Base-by-base conservation (phyloP, 2,797 vertebrate species). In the Pempheris klunzingeri region DNA sequence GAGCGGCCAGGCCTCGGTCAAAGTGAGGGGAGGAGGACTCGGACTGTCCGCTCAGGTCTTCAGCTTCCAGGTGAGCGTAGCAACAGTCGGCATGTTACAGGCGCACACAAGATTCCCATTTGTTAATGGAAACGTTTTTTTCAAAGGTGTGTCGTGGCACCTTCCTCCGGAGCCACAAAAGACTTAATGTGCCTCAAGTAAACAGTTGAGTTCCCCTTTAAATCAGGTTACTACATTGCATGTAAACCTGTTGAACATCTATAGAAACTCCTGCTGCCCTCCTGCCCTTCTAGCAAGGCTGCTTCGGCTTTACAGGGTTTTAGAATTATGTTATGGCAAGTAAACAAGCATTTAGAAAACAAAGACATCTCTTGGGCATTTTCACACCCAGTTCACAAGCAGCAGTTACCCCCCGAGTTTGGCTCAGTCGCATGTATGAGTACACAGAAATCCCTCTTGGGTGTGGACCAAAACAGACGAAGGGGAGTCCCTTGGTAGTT, bases 41-140 rank as follows among this genome's bases (percentile, higher is more conserved):
- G 96, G 98, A 10, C 76, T 95, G 73, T 99, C 97, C 1, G 90
- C 86, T 38, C 96, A 96, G 34, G 66, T 81, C 71, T 99, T 99
- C 83, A 95, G 94, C 77, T 99, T 98, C 85, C 97, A 99, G 97
- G 98, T 99, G 89, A 87, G 2, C 18, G 22, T 20, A 2, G 17
- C 36, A 38, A 18, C 43, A 57, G 11, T 4, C 12, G 1, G 10
- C 10, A 1, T 26, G 24, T 28, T n/a, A n/a, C n/a, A n/a, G n/a
- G n/a, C n/a, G n/a, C n/a, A n/a, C n/a, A n/a, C n/a, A n/a, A n/a
- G n/a, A n/a, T n/a, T n/a, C n/a, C n/a, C n/a, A n/a, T n/a, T n/a
- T n/a, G n/a, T n/a, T n/a, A n/a, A n/a, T n/a, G n/a, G n/a, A n/a
- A n/a, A n/a, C n/a, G n/a, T n/a, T n/a, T n/a, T n/a, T n/a, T n/a